Evolutionary conservation across 2,113 vertebrate species (phyloP), one percentile per base, ranked within the genome.

Genomic region (Megaptera novaeangliae): DNA sequence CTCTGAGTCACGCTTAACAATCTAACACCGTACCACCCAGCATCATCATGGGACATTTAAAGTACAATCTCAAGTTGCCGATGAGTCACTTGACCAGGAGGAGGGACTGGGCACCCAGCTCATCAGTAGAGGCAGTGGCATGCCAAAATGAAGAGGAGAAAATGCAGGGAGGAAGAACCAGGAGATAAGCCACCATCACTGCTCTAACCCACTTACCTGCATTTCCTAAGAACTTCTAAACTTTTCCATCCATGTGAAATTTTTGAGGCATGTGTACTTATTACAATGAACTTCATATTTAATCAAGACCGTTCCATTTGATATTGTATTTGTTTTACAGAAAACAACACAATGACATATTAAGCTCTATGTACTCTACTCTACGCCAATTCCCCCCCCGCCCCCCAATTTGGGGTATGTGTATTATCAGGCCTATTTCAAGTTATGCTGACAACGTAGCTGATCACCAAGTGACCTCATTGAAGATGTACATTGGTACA

Each of bases 281-380:
- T 64, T 91, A 52, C 17, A 59, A 59, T 61, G 11, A 78, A 72
- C 29, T 88, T 77, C 49, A 63, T 6, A 83, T 46, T 57, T 87
- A 66, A 88, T 88, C 59, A 39, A 36, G 52, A 88, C 15, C 31
- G 25, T 59, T n/a, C 69, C 81, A 74, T 64, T 77, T 74, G 72
- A 27, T 34, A 39, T 14, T 11, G 3, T 20, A 77, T 80, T 86
- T 29, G 36, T 75, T 91, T 83, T 39, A 68, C 18, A 59, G 31
- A 88, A 80, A 66, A 97, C 66, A 75, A 64, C n/a, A 69, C 3
- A 3, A 27, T 82, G 68, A 59, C 39, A 55, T 3, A 80, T 5
- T 23, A 68, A 36, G 23, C 34, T 72, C 41, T 72, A 44, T 31
- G 23, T 52, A 59, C 31, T 6, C 20, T 52, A 59, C 31, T 6